phyloP scores from a whole-genome alignment of 37 sponge, comb jelly and placozoan species.

The Mnemiopsis leidyi region DNA sequence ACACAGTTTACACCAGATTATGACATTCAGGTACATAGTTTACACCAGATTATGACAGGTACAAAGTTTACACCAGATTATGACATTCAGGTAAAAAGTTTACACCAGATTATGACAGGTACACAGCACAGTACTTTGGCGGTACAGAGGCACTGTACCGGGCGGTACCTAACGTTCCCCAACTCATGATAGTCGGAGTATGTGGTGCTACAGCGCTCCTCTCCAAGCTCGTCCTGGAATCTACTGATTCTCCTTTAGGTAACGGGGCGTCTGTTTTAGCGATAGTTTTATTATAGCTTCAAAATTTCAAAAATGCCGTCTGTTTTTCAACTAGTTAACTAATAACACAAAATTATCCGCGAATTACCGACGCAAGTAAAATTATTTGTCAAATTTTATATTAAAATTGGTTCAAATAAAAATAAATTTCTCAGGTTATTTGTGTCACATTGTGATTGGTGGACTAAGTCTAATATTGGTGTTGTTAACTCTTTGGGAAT shows the following conservation, averaged over 20 bases:
- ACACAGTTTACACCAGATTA: no score
- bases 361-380: no score
- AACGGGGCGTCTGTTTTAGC: no score
- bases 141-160: neutral
- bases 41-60: no score
- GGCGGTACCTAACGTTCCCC: neutral
- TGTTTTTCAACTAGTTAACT: neutral
- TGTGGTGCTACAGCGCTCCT: conserved; percentile 4
- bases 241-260: conserved; percentile 7
- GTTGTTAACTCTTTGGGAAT: neutral
- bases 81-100: no score
- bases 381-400: no score
- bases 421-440: conserved; percentile 43
- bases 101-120: no score
- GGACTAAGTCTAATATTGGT: conserved; percentile 7
- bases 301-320: neutral
- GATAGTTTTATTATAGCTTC: neutral
- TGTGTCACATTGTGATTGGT: conserved; percentile 20
- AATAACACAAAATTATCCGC: no score
- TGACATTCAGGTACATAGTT: no score
- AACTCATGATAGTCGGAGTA: neutral
- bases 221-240: conserved; percentile 10
- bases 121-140: conserved; percentile 11
- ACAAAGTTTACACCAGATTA: no score
- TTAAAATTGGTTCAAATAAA: no score